These are phyloP conservation scores for Ctenomys sociabilis DNA, from an alignment of 2,113 vertebrate genomes.

Conservation along the genomic window DNA sequence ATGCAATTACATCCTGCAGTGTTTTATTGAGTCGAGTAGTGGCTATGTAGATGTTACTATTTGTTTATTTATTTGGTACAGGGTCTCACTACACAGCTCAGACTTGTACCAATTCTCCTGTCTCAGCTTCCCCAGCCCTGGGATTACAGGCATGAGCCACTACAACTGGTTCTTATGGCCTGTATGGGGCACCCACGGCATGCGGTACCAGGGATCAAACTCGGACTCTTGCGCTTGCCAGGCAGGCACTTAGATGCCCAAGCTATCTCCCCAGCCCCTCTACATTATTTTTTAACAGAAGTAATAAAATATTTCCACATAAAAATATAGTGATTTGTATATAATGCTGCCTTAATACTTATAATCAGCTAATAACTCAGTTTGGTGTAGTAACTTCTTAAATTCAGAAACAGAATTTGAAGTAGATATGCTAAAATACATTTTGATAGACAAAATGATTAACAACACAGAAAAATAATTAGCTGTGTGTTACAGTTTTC, in stretches of 20 bases:
- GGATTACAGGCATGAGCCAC: too few species aligned
- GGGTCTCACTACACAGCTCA: too few species aligned
- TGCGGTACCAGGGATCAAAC: too few species aligned
- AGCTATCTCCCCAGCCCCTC: not conserved
- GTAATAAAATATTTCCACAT: conserved; percentile 41
- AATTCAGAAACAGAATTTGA: conserved; percentile 1
- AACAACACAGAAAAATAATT: not conserved
- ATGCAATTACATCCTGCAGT: not conserved
- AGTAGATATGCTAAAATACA: not conserved
- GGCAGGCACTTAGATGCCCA: too few species aligned
- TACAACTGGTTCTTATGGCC: too few species aligned
- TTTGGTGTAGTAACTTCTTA: not conserved
- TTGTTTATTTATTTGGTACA: not conserved
- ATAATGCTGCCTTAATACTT: not conserved
- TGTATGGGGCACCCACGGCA: too few species aligned
- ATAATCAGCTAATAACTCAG: not conserved
- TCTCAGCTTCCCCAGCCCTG: too few species aligned
- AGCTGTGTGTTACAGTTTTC: not conserved
- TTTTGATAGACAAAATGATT: not conserved
- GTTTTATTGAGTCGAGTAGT: not conserved
- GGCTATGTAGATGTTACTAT: not conserved
- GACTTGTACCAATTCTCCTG: too few species aligned
- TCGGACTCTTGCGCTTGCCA: too few species aligned
- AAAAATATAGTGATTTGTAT: not conserved
- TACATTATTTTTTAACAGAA: conserved; percentile 21